These are phyloP conservation scores for Xylocampa areola DNA, from an alignment of 2,888 invertebrate genomes.

Conservation along the genomic window DNA sequence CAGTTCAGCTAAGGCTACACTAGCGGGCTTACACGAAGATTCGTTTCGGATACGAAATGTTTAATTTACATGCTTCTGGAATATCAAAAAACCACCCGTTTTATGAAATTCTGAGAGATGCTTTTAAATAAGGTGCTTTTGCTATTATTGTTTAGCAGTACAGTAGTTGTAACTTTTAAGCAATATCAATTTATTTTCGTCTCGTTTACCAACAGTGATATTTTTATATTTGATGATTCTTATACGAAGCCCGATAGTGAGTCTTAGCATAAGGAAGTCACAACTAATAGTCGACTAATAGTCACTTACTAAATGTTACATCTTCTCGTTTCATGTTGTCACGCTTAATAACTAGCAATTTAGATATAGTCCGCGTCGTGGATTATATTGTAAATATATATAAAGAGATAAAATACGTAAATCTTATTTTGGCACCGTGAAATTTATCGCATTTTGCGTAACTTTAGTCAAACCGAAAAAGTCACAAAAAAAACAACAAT, in stretches of 20 bases:
- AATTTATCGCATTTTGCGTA: no score
- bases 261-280: slow-evolving; percentile 11
- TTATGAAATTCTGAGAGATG: no score
- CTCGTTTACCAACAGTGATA: no score
- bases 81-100: no score
- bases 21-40: neutral
- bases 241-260: slow-evolving; percentile 8
- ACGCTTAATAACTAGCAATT: slow-evolving; percentile 48
- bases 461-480: no score
- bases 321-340: slow-evolving; percentile 41
- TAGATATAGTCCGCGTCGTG: slow-evolving; percentile 13
- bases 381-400: neutral
- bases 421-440: neutral
- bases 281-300: slow-evolving; percentile 42
- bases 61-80: neutral
- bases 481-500: no score
- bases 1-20: slow-evolving; percentile 22
- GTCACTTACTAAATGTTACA: slow-evolving; percentile 46
- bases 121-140: no score
- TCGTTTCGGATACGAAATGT: neutral
- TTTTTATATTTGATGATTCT: neutral
- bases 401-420: neutral
- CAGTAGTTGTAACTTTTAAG: no score
- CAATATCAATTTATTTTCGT: no score
- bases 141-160: no score